Base-by-base conservation (phyloP, 1,140 invertebrate species). In the Tetranychus cinnabarinus region DNA sequence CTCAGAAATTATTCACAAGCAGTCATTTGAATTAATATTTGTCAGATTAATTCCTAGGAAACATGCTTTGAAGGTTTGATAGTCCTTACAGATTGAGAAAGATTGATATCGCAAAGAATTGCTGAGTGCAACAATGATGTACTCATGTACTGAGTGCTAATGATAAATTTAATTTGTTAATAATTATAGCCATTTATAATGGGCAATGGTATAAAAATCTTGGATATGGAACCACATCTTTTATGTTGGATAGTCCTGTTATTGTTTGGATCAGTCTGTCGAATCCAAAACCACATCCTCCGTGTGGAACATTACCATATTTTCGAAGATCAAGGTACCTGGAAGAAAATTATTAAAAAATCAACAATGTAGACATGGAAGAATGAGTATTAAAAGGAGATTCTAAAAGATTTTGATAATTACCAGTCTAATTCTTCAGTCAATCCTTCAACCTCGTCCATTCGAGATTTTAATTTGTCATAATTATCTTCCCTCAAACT, bases 231-330 rank as follows among this genome's bases (percentile, higher is more conserved):
- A 92, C 80, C 8, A 84, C 82, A 70, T 97, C 92, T 75, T 86
- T 88, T 63, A 97, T 93, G 72, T 91, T 96, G 36, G 74, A 69
- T 48, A 89, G 79, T 48, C 80, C 80, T 55, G 89, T 78, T 3
- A 95, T 57, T 52, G 81, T 78, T 74, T 92, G 88, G 57, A 97
- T 70, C 66, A 85, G 82, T 70, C 93, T 79, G 71, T 98, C 95
- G 69, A 97, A 85, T 10, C 93, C 95, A 68, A 97, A 76, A 56
- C 93, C 93, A 77, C 89, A 97, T 0, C 93, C 93, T 31, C 83
- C 89, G 46, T 88, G 90, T 0, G 87, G 81, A 56, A 86, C 80
- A 65, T 83, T 82, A 3, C 92, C 93, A 76, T 80, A 90, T 74
- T 83, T 83, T 65, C 95, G 74, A 52, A 97, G 69, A 59, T 97